A percentile compares a stretch with the other conserved stretches of the same genome.
These are phyloP conservation scores for Scartelaos histophorus DNA, from an alignment of 2,113 vertebrate genomes.

Conservation along the genomic window DNA sequence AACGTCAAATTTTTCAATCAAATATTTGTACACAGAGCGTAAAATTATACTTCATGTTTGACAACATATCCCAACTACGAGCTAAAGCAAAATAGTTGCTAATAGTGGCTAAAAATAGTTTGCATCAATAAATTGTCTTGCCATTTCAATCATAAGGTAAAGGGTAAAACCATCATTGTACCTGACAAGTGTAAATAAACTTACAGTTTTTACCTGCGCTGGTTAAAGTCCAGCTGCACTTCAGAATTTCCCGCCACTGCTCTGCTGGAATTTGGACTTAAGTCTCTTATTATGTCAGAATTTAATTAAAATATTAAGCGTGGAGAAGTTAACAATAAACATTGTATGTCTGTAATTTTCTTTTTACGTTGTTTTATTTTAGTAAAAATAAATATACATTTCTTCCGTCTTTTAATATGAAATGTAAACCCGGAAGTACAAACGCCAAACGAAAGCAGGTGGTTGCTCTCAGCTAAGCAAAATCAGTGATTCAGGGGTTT, in stretches of 20 bases:
- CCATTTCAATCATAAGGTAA: background rate
- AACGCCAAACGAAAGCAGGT: background rate
- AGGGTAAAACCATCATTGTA: background rate
- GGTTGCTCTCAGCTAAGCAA: background rate
- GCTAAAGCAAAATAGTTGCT: background rate
- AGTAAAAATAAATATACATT: too few species aligned
- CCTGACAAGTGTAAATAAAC: background rate
- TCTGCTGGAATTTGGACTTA: too few species aligned
- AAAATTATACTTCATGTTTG: too few species aligned
- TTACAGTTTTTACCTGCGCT: background rate
- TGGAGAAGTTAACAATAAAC: too few species aligned
- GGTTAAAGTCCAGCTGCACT: background rate
- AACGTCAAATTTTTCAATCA: too few species aligned
- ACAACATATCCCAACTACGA: too few species aligned
- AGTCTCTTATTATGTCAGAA: too few species aligned
- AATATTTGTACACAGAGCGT: too few species aligned
- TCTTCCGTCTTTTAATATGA: conserved; percentile 41
- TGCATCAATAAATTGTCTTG: background rate
- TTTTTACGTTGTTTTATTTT: too few species aligned
- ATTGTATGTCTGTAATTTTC: too few species aligned
- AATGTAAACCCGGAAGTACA: conserved; percentile 43
- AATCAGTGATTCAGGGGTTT: conserved; percentile 17
- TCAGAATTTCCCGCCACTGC: background rate
- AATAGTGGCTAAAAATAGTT: background rate
- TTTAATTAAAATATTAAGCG: too few species aligned